Base-by-base conservation (phyloP, 2,888 invertebrate genomes). In the Philopedon plagiatum region DNA sequence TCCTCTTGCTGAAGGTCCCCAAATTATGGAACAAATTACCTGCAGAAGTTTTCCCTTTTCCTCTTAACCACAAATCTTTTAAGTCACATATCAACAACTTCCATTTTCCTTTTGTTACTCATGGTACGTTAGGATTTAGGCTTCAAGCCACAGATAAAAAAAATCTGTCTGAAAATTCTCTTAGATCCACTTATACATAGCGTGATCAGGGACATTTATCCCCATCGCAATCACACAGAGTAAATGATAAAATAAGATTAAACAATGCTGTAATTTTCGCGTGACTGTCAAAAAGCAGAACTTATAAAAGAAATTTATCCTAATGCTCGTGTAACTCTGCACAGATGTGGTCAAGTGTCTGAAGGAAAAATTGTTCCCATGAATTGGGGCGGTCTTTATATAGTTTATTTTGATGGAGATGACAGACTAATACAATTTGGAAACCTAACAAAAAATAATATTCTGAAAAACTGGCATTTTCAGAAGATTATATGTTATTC, bases 281-380 rank as follows among this genome's bases (percentile, higher is more conserved):
- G 60, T 51, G 60, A 49, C 51, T 37, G 37, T 60, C 60, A 60
- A 58, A 67, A 67, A 3, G 61, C n/a, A 26, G 49, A 44, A 60
- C 18, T 15, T 46, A 61, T 60, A 49, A 67, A 67, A 54, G 60
- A 54, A 34, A 61, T 39, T 54, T 60, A 67, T 60, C 60, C 61
- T 51, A 60, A 60, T 60, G 51, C 29, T 26, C 37, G 29, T 49
- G 67, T 54, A 67, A 39, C n/a, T 49, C 54, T 15, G 23, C 26
- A 32, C 67, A 67, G 67, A 57, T 67, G 67, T 58, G 67, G 67
- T 60, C 67, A 67, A 67, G 60, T 67, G 39, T 37, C 46, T n/a
- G 34, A 21, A 19, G 32, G 49, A 39, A 41, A 29, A 41, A 34
- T 67, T 67, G n/a, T 60, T 67, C 60, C 67, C 58, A 60, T 46